Evolutionary conservation across 2,113 vertebrate genomes (phyloP).

Genomic region (Opisthocomus hoazin): DNA sequence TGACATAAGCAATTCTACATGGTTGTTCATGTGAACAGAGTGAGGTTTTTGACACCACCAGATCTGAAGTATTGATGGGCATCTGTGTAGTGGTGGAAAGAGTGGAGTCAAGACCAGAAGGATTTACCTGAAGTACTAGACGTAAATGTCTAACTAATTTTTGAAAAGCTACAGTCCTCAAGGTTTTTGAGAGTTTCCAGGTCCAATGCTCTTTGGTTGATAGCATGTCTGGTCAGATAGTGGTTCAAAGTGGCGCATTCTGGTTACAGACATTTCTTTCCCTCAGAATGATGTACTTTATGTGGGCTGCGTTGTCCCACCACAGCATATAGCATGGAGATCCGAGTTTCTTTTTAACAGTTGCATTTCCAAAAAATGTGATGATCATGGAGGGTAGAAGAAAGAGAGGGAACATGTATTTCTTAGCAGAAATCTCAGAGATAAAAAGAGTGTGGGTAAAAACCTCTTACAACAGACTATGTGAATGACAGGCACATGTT

Average conservation of each 20-base stretch:
- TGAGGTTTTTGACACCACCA: background rate
- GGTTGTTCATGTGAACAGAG: background rate
- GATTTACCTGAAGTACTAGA: background rate
- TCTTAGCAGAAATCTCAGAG: background rate
- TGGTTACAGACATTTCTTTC: background rate
- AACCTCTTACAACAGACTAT: background rate
- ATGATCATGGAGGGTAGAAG: background rate
- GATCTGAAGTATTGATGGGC: background rate
- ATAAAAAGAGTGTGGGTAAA: background rate
- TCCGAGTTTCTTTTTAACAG: background rate
- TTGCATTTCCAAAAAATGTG: background rate
- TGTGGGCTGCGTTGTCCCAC: fast-evolving
- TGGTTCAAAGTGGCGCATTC: background rate
- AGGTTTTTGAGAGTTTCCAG: background rate
- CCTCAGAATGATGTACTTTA: fast-evolving
- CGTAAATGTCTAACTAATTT: background rate
- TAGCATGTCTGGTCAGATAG: background rate
- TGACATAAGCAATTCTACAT: background rate
- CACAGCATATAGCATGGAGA: fast-evolving
- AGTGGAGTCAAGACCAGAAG: background rate
- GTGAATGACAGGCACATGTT: background rate
- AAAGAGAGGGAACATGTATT: background rate
- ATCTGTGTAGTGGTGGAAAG: background rate
- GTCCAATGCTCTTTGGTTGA: background rate
- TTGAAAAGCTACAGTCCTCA: background rate